Base-by-base conservation (phyloP, 2,888 invertebrate species). In the Branchellion lobata region DNA sequence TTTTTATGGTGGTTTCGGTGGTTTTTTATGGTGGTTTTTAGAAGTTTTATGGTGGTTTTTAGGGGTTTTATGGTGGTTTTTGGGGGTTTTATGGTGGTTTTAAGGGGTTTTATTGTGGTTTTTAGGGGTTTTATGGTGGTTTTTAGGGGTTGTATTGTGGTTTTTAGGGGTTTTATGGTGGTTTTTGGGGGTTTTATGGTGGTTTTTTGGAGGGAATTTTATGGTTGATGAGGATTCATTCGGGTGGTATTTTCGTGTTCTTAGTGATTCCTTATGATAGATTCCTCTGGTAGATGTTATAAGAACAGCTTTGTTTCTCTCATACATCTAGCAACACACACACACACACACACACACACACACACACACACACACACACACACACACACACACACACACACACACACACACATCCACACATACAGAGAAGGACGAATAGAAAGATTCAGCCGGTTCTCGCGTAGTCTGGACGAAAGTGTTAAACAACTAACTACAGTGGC, bases 401-500 rank as follows among this genome's bases (percentile, higher is more conserved):
- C n/a, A n/a, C n/a, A n/a, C n/a, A n/a, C n/a, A n/a, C n/a, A n/a
- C n/a, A n/a, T n/a, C n/a, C 27, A 69, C n/a, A 3, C 3, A 84
- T 87, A 51, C 85, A 90, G 90, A 18, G 97, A 97, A 82, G 90
- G 91, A 68, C 92, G 94, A 86, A 92, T 93, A 82, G 96, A 96
- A 75, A 91, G 91, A 83, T 95, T 93, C 86, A 89, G 92, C 80
- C 92, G 91, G 84, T 96, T 95, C 87, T 91, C 95, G 69, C 92
- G 91, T 84, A 91, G 91, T 83, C 91, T 98, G 91, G 97, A 98
- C 86, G 91, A 92, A 51, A 92, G 94, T 27, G 92, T 96, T 0
- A 93, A 94, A 86, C 91, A 92, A 83, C 89, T 97, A 81, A 91
- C 93, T 86, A 91, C 91, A 36, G 93, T 94, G 85, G 91, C 93